Percentiles rank a stretch among this genome's conserved stretches.
Evolutionary conservation across 1,140 invertebrate species (phyloP).

Genomic region (Leptinotarsa lineolata): DNA sequence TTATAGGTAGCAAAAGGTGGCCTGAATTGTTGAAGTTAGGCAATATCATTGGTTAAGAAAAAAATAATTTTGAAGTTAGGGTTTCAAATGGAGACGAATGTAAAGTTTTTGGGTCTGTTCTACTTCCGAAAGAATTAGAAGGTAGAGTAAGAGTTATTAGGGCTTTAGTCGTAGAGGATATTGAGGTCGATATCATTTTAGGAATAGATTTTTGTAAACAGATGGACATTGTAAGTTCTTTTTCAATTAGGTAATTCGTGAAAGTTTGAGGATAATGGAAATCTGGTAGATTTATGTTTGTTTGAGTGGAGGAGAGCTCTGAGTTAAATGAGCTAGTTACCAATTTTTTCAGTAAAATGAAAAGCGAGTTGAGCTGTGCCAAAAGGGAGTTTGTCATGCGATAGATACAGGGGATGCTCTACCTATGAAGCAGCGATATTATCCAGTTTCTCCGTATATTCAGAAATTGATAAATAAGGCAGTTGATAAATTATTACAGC

Average conservation of each 20-base stretch:
- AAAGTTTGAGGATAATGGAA: slow-evolving; percentile 17
- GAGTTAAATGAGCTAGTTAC: slow-evolving; percentile 12
- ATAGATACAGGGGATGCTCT: slow-evolving; percentile 18
- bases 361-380: background rate
- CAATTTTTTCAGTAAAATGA: slow-evolving; percentile 4
- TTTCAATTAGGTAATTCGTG: slow-evolving; percentile 7
- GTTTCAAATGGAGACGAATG: too few relatives aligned
- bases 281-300: background rate
- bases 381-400: slow-evolving; percentile 9
- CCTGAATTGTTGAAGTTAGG: slow-evolving; percentile 11
- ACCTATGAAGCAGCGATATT: slow-evolving; percentile 43
- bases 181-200: slow-evolving; percentile 26
- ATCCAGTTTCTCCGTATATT: slow-evolving; percentile 40
- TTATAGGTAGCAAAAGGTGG: too few relatives aligned
- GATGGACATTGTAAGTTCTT: slow-evolving; percentile 22
- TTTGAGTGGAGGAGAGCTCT: background rate
- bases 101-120: slow-evolving; percentile 11
- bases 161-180: slow-evolving; percentile 22
- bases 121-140: slow-evolving; percentile 12
- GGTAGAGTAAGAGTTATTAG: slow-evolving; percentile 16
- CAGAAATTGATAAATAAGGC: slow-evolving; percentile 33
- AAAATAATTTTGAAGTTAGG: slow-evolving; percentile 6
- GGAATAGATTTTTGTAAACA: slow-evolving; percentile 28
- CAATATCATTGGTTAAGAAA: background rate
- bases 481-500: slow-evolving; percentile 22